Conservation (phyloP, 2,113 vertebrate species). For the Zonotrichia leucophrys region DNA sequence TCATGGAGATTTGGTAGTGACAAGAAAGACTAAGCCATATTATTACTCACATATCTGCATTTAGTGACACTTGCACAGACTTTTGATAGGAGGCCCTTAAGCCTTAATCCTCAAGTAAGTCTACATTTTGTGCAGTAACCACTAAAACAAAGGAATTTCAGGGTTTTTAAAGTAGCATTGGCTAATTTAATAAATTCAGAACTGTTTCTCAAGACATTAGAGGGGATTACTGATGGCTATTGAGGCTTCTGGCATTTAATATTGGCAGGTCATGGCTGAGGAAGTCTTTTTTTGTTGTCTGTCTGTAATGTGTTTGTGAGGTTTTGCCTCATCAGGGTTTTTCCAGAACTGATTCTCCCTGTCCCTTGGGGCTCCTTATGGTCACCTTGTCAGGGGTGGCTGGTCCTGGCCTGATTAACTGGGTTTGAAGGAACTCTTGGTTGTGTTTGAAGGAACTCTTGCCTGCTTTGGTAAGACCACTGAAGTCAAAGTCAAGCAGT, state of each 20-base stretch:
- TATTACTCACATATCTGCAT: neutral
- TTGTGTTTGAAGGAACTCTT: neutral
- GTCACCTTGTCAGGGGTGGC: rapidly evolving
- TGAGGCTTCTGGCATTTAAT: neutral
- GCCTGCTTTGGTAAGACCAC: neutral
- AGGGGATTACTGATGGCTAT: neutral
- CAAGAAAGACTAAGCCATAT: neutral
- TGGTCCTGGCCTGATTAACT: neutral
- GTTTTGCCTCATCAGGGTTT: neutral
- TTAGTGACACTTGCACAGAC: neutral
- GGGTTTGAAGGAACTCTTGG: neutral
- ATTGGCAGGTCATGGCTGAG: neutral
- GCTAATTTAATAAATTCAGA: neutral
- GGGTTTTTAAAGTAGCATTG: neutral
- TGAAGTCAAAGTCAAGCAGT: neutral
- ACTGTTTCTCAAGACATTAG: neutral
- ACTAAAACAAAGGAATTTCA: neutral
- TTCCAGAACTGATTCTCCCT: neutral
- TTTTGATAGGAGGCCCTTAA: neutral
- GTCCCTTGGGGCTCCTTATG: rapidly evolving
- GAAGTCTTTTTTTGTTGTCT: neutral
- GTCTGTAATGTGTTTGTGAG: neutral
- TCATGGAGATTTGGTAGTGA: neutral
- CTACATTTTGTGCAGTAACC: neutral
- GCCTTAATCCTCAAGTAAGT: neutral